Evolutionary conservation across 1,140 invertebrate genomes (phyloP), one percentile per base, ranked within the genome.

Genomic region (Antheraea pernyi): DNA sequence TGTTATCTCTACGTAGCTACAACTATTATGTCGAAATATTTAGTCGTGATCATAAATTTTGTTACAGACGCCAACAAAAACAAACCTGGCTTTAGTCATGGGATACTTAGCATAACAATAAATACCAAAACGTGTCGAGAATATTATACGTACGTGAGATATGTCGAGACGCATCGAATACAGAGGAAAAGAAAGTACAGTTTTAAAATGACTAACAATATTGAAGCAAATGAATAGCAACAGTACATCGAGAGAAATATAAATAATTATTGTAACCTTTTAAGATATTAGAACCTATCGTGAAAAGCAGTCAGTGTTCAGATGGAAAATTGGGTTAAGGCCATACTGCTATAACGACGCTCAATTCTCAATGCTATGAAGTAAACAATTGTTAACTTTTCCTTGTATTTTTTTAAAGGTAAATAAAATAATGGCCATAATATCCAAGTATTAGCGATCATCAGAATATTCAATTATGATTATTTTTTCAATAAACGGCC

Each of bases 191-290:
- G 22, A 60, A 66, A 71, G 59, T 53, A 36, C 65, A 19, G 46
- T 36, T 67, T 48, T 39, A 39, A 65, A 67, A 11, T 19, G 16
- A 62, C 46, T 67, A 60, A 67, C 69, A 66, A 64, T 66, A 62
- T 67, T 42, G 22, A 36, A 71, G 19, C 48, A 60, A 59, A 61
- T 42, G 19, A 19, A 53, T 67, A 71, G 46, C 10, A 53, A 67
- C 16, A 36, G 53, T 59, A 67, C 19, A 61, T 30, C 22, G 10
- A 30, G 9, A 19, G 30, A 3, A 30, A 61, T 61, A 61, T 10
- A 22, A 61, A 9, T 61, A 30, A 53, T 53, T 53, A 53, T 53
- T 16, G 16, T 53, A 53, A 53, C 46, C 46, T 53, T 53, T 53
- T 53, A 53, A 53, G 46, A 53, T 13, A 53, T 53, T 53, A 53